Evolutionary conservation across 2,113 vertebrate species (phyloP).

Genomic region (Thamnaconus septentrionalis): DNA sequence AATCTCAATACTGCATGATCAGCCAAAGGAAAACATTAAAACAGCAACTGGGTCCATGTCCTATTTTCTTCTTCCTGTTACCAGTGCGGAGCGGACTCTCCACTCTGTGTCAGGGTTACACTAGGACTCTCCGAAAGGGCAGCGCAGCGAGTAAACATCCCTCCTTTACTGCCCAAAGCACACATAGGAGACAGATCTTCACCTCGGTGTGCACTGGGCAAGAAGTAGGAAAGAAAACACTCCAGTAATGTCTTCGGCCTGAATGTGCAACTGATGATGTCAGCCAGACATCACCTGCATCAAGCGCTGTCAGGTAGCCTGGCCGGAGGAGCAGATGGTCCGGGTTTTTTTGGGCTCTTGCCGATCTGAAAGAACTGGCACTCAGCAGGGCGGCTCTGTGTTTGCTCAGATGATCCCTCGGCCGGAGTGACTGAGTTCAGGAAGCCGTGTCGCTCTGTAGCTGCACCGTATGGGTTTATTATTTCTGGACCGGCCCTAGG

Average conservation of each 20-base stretch:
- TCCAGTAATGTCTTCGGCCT: background rate
- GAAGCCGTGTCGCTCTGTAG: slow-evolving; percentile 1
- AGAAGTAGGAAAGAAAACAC: background rate
- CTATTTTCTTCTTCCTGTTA: too few relatives aligned
- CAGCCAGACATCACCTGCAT: slow-evolving; percentile 11
- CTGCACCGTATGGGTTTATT: background rate
- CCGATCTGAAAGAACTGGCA: slow-evolving; percentile 53
- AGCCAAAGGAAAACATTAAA: too few relatives aligned
- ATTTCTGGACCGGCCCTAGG: background rate
- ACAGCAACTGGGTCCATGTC: too few relatives aligned
- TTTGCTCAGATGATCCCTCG: slow-evolving; percentile 37
- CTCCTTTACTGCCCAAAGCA: slow-evolving; percentile 1
- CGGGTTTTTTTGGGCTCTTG: slow-evolving; percentile 47
- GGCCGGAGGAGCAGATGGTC: slow-evolving; percentile 50
- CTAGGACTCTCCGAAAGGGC: background rate
- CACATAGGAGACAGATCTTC: slow-evolving; percentile 2
- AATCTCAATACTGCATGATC: too few relatives aligned
- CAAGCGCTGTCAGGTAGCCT: slow-evolving; percentile 48
- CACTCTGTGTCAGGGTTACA: too few relatives aligned
- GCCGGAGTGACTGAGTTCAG: slow-evolving; percentile 36
- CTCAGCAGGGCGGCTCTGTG: slow-evolving; percentile 36
- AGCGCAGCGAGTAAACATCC: background rate
- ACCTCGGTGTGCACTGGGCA: background rate
- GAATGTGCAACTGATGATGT: slow-evolving; percentile 13
- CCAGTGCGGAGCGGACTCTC: too few relatives aligned